Conservation (phyloP, 2,113 vertebrate species). For the Pica pica region DNA sequence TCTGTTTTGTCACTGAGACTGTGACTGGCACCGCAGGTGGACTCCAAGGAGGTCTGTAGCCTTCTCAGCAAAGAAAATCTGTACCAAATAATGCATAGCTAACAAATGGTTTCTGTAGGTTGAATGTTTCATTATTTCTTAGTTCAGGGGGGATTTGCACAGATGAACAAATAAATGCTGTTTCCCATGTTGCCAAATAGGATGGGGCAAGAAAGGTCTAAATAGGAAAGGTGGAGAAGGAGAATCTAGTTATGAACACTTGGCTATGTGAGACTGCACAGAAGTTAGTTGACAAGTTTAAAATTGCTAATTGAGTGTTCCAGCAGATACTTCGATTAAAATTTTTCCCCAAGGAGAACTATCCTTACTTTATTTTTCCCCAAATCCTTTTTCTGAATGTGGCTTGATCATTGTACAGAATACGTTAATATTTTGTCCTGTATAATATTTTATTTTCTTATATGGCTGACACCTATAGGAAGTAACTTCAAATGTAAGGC, state of each 20-base stretch:
- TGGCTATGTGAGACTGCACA: not conserved
- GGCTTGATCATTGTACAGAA: not conserved
- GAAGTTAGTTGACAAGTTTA: not conserved
- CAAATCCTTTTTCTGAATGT: not conserved
- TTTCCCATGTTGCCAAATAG: not conserved
- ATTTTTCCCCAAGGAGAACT: not conserved
- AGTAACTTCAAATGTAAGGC: not conserved
- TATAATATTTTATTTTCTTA: not conserved
- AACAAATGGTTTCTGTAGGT: not conserved
- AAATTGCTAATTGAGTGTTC: not conserved
- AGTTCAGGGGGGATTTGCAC: not conserved
- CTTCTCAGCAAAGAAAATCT: not conserved
- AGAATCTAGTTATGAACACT: not conserved
- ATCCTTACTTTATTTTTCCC: not conserved
- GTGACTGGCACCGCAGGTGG: not conserved
- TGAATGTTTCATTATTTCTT: not conserved
- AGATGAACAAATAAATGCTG: not conserved
- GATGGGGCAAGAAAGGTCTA: not conserved
- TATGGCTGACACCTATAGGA: not conserved
- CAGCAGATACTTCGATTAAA: not conserved
- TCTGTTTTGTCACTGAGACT: accelerated
- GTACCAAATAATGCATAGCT: not conserved
- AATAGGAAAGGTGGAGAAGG: not conserved
- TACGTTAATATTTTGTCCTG: not conserved
- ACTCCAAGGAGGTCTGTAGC: not conserved